Percentiles rank a stretch among this genome's conserved stretches.
Evolutionary conservation across 2,888 invertebrate species (phyloP).

Genomic region (Torymus aiolomorphi): DNA sequence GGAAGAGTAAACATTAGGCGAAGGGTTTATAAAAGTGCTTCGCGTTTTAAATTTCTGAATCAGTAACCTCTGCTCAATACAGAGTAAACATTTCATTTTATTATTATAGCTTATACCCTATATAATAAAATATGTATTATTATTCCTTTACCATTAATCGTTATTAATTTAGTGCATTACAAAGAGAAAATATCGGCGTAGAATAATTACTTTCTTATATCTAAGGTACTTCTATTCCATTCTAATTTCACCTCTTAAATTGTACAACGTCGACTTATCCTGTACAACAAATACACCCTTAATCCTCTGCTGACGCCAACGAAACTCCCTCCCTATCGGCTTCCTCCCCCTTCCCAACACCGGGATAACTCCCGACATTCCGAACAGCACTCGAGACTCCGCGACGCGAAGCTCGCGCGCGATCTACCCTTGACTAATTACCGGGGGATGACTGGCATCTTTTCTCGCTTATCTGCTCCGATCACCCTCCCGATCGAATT

Average conservation of each 20-base stretch:
- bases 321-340: constrained; percentile 1
- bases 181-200: too few relatives aligned
- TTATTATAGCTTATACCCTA: too few relatives aligned
- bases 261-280: background rate
- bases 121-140: too few relatives aligned
- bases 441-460: constrained; percentile 74
- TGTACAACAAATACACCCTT: background rate
- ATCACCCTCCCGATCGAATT: constrained; percentile 69
- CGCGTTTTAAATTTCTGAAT: too few relatives aligned
- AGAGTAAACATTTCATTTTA: too few relatives aligned
- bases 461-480: constrained; percentile 72
- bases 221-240: background rate
- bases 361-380: background rate
- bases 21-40: too few relatives aligned
- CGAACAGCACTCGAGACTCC: background rate
- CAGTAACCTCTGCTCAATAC: too few relatives aligned
- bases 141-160: too few relatives aligned
- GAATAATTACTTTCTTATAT: too few relatives aligned
- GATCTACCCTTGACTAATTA: constrained; percentile 74
- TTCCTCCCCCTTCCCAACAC: background rate
- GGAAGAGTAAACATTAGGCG: too few relatives aligned
- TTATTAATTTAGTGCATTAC: too few relatives aligned
- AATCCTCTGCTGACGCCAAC: constrained; percentile 8
- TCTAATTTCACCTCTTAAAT: too few relatives aligned
- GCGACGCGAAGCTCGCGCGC: constrained; percentile 4